Percentiles rank a stretch among this genome's conserved stretches.
These are phyloP conservation scores for Acanthacorydalis orientalis DNA, from an alignment of 2,888 invertebrate genomes.

Conservation along the genomic window DNA sequence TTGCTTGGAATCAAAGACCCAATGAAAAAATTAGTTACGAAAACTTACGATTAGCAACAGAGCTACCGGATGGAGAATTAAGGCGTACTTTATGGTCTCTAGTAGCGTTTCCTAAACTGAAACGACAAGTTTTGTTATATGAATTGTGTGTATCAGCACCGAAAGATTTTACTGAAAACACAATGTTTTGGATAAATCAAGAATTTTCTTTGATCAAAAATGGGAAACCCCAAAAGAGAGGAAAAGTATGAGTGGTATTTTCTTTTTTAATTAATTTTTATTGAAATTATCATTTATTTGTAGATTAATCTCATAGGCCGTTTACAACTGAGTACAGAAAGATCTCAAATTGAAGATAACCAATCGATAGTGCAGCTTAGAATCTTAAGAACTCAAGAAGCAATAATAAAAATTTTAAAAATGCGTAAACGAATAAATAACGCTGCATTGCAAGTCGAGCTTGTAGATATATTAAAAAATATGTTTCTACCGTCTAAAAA, in stretches of 20 bases:
- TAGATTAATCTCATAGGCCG: slow-evolving; percentile 86
- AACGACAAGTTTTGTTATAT: slow-evolving; percentile 75
- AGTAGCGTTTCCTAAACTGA: slow-evolving; percentile 90
- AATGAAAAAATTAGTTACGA: slow-evolving; percentile 90
- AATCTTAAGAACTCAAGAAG: slow-evolving; percentile 87
- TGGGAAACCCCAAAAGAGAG: slow-evolving; percentile 83
- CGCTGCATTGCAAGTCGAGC: slow-evolving; percentile 88
- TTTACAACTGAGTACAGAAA: slow-evolving; percentile 85
- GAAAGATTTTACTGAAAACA: slow-evolving; percentile 87
- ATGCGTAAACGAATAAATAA: slow-evolving; percentile 92
- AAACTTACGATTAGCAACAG: slow-evolving; percentile 88
- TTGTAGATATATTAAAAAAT: slow-evolving; percentile 95
- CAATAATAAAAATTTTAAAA: slow-evolving; percentile 97
- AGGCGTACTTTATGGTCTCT: slow-evolving; percentile 90
- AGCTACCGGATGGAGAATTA: slow-evolving; percentile 89
- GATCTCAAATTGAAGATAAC: slow-evolving; percentile 93
- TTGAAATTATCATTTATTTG: slow-evolving; percentile 11
- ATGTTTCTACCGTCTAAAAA: slow-evolving; percentile 99
- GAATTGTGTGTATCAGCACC: slow-evolving; percentile 67
- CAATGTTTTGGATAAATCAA: slow-evolving; percentile 92
- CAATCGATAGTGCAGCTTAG: slow-evolving; percentile 95
- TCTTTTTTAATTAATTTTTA: background rate
- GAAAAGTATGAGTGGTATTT: slow-evolving; percentile 41
- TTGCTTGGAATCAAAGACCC: slow-evolving; percentile 96
- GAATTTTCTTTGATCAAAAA: slow-evolving; percentile 92